phyloP scores from a whole-genome alignment of 2,113 vertebrate species.

The Paradoxurus hermaphroditus region DNA sequence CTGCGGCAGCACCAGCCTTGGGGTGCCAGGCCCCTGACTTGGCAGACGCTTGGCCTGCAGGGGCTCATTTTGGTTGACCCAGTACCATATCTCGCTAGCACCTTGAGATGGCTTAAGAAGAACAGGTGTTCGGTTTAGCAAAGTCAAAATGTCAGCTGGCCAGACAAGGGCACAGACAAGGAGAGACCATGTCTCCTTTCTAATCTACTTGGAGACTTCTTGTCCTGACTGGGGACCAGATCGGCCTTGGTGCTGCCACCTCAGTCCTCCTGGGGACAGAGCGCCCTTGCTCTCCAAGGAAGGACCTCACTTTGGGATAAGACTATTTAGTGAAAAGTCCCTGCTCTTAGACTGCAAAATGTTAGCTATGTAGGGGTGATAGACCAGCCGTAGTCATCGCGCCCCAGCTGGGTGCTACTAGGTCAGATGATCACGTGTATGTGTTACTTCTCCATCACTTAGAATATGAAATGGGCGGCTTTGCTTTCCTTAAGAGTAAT shows the following conservation, averaged over 20 bases:
- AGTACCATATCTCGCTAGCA: background rate
- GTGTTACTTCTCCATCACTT: background rate
- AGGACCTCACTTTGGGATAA: background rate
- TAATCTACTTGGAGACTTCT: background rate
- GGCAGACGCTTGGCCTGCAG: background rate
- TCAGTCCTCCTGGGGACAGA: background rate
- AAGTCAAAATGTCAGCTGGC: background rate
- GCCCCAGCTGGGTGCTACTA: background rate
- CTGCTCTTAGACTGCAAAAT: background rate
- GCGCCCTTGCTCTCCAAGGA: background rate
- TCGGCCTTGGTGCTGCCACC: background rate
- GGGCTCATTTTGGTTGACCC: background rate
- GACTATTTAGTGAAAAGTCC: background rate
- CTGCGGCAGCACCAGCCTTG: background rate
- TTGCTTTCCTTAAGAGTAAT: background rate
- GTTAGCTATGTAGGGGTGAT: background rate
- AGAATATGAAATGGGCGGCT: background rate
- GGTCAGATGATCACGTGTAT: background rate
- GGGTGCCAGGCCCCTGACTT: background rate
- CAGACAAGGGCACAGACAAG: background rate
- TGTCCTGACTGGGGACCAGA: background rate
- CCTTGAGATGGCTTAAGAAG: background rate
- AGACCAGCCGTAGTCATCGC: accelerated
- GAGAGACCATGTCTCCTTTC: background rate
- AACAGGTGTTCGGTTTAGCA: background rate